These are phyloP conservation scores for Phyllotreta cruciferae DNA, from an alignment of 2,888 invertebrate genomes.

Conservation along the genomic window DNA sequence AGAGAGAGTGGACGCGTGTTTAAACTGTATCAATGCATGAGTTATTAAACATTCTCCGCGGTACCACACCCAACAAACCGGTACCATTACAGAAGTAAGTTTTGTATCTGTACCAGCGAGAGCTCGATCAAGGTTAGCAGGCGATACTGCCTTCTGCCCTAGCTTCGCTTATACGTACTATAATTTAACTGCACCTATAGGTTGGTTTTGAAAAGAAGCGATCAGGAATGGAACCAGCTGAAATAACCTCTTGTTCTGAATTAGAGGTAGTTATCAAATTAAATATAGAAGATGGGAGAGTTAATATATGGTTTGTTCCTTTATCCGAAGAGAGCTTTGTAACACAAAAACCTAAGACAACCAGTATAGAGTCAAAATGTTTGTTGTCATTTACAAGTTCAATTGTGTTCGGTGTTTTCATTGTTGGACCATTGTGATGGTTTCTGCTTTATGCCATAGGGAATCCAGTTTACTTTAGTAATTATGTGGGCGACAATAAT, in stretches of 20 bases:
- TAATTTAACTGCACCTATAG: slow-evolving; percentile 14
- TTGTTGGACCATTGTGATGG: too few species aligned
- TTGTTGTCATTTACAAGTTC: too few species aligned
- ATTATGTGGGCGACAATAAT: too few species aligned
- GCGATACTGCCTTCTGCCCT: slow-evolving; percentile 21
- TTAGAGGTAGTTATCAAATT: too few species aligned
- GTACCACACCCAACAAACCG: slow-evolving; percentile 43
- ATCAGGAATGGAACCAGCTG: slow-evolving; percentile 22
- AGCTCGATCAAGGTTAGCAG: slow-evolving; percentile 17
- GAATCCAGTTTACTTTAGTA: too few species aligned
- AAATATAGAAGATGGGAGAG: too few species aligned
- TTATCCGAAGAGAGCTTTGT: too few species aligned
- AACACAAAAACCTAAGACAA: too few species aligned
- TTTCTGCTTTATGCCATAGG: too few species aligned
- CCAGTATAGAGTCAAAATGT: too few species aligned
- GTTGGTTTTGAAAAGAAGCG: slow-evolving; percentile 5
- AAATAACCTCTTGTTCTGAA: neutral
- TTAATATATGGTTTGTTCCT: too few species aligned
- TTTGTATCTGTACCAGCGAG: slow-evolving; percentile 16
- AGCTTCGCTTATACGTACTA: neutral
- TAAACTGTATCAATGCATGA: slow-evolving; percentile 37
- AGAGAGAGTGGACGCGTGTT: slow-evolving; percentile 22
- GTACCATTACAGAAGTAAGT: slow-evolving; percentile 26
- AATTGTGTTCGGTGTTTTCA: too few species aligned
- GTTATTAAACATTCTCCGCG: slow-evolving; percentile 42